phyloP scores from a whole-genome alignment of 2,113 vertebrate species.

The Neotoma lepida region DNA sequence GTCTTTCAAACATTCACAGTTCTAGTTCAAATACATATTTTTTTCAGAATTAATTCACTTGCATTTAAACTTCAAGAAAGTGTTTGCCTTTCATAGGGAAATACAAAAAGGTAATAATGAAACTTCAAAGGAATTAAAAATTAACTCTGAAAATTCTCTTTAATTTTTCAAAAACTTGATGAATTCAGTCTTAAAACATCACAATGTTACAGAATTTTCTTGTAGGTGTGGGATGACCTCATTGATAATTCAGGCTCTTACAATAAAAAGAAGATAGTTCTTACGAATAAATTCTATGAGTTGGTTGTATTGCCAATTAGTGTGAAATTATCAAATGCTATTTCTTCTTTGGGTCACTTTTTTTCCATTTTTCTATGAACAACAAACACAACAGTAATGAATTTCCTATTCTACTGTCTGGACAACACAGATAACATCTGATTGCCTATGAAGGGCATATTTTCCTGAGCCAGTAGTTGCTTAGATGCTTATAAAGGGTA shows the following conservation, averaged over 20 bases:
- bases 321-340: background rate
- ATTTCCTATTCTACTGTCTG: background rate
- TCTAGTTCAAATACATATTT: slow-evolving; percentile 74
- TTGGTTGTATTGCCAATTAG: background rate
- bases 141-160: slow-evolving; percentile 61
- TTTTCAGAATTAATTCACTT: slow-evolving; percentile 68
- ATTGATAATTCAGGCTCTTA: slow-evolving; percentile 3
- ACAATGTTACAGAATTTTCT: background rate
- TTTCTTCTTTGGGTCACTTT: slow-evolving; percentile 28
- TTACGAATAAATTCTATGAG: slow-evolving; percentile 49
- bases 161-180: slow-evolving; percentile 38
- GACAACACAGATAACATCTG: background rate
- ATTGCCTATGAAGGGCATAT: background rate
- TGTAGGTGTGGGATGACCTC: background rate
- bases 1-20: slow-evolving; percentile 75
- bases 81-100: slow-evolving; percentile 69
- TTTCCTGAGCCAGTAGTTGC: background rate
- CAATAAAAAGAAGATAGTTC: background rate
- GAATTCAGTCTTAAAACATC: background rate
- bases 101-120: slow-evolving; percentile 54
- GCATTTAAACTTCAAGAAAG: slow-evolving; percentile 62
- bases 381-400: background rate
- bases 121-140: slow-evolving; percentile 67
- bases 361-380: slow-evolving; percentile 4
- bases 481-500: background rate